Conservation (phyloP, 2,113 vertebrate genomes). For the Corythoichthys haematopterus region DNA sequence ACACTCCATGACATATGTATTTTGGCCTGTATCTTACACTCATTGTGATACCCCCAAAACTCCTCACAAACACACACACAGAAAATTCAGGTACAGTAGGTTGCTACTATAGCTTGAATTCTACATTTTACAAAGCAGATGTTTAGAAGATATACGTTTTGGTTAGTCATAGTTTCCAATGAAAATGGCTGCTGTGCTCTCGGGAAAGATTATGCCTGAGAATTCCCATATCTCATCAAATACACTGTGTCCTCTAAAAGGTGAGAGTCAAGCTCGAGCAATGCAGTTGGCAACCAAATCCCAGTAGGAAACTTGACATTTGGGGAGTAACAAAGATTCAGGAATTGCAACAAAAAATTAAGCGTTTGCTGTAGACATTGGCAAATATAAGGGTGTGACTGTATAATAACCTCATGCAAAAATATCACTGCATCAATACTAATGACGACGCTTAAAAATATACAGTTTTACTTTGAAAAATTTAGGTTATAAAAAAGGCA, state of each 20-base stretch:
- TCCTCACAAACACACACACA: slow-evolving; percentile 2
- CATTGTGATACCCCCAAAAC: neutral
- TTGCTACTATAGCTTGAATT: slow-evolving; percentile 33
- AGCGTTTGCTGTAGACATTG: neutral
- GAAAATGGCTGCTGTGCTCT: slow-evolving; percentile 43
- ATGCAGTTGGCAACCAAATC: slow-evolving; percentile 13
- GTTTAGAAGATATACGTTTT: slow-evolving; percentile 49
- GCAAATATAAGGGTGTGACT: too few species aligned
- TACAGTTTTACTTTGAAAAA: too few species aligned
- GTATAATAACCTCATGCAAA: too few species aligned
- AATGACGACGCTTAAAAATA: too few species aligned
- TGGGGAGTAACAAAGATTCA: slow-evolving; percentile 18
- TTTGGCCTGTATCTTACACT: neutral
- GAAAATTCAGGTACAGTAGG: slow-evolving; percentile 12
- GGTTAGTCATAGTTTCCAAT: slow-evolving; percentile 39
- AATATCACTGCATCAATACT: too few species aligned
- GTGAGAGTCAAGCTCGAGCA: slow-evolving; percentile 28
- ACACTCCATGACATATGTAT: too few species aligned
- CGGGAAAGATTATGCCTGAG: slow-evolving; percentile 53
- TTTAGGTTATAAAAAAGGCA: too few species aligned
- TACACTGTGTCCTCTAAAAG: slow-evolving; percentile 33
- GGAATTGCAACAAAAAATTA: slow-evolving; percentile 14
- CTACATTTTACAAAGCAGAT: slow-evolving; percentile 52
- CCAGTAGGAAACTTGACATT: slow-evolving; percentile 25
- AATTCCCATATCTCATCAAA: slow-evolving; percentile 56